A percentile compares a stretch with the other conserved stretches of the same genome.
Conservation (phyloP, 2,888 invertebrate species). For the Mactromeris polynyma region DNA sequence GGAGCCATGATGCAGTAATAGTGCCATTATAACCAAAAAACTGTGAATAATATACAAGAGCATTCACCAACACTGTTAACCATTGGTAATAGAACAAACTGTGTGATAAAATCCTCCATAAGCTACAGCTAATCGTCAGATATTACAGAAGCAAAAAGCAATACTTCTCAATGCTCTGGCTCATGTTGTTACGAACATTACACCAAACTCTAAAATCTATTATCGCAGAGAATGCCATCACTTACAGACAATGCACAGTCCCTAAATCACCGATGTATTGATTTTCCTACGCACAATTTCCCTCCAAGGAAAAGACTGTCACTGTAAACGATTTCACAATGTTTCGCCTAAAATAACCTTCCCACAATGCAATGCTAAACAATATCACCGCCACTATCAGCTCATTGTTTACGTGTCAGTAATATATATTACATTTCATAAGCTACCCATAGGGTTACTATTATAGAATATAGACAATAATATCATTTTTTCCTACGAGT, state of each 20-base stretch:
- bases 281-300: slow-evolving; percentile 12
- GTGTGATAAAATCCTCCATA: too few species aligned
- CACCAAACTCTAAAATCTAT: neutral
- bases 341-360: neutral
- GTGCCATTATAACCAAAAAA: too few species aligned
- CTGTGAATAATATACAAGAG: too few species aligned
- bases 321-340: neutral
- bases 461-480: neutral
- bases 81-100: too few species aligned
- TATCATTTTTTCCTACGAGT: too few species aligned
- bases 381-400: neutral
- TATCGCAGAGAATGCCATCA: neutral
- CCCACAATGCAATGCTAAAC: neutral
- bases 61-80: too few species aligned
- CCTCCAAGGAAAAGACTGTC: neutral
- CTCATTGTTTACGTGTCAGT: neutral
- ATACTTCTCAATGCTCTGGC: neutral
- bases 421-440: neutral
- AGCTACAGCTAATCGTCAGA: neutral
- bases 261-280: slow-evolving; percentile 13
- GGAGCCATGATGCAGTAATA: too few species aligned
- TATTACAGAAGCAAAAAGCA: neutral
- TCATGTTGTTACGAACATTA: neutral
- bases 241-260: neutral
- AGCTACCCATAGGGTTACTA: neutral